Percentiles rank a stretch among this genome's conserved stretches.
Conservation (phyloP, 1,140 invertebrate genomes). For the Pomacea maculata region DNA sequence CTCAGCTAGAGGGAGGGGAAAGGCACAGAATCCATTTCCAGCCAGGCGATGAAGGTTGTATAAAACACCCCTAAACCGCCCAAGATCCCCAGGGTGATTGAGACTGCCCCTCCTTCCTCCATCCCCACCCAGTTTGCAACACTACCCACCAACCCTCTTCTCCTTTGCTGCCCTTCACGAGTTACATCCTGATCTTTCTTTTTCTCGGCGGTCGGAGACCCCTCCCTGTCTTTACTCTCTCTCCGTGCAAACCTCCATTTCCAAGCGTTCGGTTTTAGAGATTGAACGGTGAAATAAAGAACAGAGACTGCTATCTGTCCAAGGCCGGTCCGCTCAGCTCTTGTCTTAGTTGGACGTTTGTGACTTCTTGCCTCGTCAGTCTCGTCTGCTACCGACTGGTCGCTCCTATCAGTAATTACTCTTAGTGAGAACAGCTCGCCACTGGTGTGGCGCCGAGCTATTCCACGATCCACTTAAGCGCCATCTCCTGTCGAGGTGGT, state of each 20-base stretch:
- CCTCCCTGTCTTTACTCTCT: not conserved
- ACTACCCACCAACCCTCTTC: not conserved
- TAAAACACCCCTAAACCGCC: too few species aligned
- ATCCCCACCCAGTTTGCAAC: too few species aligned
- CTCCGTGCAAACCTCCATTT: not conserved
- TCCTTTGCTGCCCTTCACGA: not conserved
- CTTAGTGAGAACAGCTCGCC: not conserved
- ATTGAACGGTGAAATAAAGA: not conserved
- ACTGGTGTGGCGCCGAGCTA: too few species aligned
- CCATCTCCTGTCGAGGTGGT: too few species aligned
- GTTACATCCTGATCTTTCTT: not conserved
- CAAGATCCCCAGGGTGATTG: too few species aligned
- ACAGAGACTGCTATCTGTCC: not conserved
- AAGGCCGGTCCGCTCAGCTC: not conserved
- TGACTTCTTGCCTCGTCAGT: not conserved
- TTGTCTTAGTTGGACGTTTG: not conserved
- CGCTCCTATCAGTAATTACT: not conserved
- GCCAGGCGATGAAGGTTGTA: too few species aligned
- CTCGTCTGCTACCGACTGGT: not conserved
- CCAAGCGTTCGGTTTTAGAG: not conserved
- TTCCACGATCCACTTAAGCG: too few species aligned
- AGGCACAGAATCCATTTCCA: too few species aligned
- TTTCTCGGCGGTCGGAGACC: not conserved
- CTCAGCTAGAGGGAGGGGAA: too few species aligned
- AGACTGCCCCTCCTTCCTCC: too few species aligned